phyloP scores from a whole-genome alignment of 2,888 invertebrate species.

The Netelia virgata region DNA sequence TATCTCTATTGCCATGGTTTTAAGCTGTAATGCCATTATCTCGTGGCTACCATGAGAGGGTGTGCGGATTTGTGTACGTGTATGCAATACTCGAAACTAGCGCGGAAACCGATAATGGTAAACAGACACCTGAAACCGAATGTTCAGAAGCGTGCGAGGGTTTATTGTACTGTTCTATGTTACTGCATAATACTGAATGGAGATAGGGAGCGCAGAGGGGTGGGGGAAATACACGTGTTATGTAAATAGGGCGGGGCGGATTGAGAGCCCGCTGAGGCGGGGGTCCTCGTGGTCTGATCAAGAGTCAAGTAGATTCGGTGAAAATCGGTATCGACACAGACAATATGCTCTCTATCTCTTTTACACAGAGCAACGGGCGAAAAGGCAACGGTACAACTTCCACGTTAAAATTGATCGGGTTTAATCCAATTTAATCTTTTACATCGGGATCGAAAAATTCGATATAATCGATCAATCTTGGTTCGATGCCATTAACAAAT shows the following conservation, averaged over 20 bases:
- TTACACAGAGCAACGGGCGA: neutral
- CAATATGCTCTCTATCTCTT: slow-evolving; percentile 6
- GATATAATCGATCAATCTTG: too few species aligned
- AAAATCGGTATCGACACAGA: slow-evolving; percentile 20
- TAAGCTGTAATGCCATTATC: neutral
- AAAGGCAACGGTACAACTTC: neutral
- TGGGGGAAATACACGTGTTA: slow-evolving; percentile 56
- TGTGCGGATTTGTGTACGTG: neutral
- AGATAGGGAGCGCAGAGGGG: neutral
- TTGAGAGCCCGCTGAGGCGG: neutral
- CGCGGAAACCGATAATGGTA: slow-evolving; percentile 27
- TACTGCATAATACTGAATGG: slow-evolving; percentile 41
- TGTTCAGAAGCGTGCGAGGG: slow-evolving; percentile 33
- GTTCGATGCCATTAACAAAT: too few species aligned
- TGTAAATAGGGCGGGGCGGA: slow-evolving; percentile 49
- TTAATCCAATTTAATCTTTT: neutral
- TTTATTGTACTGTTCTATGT: slow-evolving; percentile 55
- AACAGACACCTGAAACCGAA: slow-evolving; percentile 42
- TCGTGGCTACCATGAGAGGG: neutral
- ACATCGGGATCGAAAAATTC: neutral
- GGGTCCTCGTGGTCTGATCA: slow-evolving; percentile 52
- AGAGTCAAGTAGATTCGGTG: slow-evolving; percentile 63
- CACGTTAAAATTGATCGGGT: neutral
- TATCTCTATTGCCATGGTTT: neutral
- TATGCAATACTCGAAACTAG: neutral